These are phyloP conservation scores for Rhabdornis inornatus DNA, from an alignment of 2,113 vertebrate species.

Conservation along the genomic window DNA sequence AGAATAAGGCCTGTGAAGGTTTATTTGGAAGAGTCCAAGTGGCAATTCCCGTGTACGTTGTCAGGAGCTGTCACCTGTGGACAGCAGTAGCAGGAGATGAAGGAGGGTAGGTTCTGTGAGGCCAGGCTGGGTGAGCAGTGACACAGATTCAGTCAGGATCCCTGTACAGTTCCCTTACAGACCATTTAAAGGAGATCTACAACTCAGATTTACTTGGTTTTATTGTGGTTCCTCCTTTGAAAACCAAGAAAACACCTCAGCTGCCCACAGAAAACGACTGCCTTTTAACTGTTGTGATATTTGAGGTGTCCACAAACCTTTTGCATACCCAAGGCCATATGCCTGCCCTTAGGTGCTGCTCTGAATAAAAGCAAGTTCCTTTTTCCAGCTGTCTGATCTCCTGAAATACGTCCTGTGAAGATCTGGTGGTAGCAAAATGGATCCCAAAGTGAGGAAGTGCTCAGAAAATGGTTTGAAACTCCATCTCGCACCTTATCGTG, in stretches of 20 bases:
- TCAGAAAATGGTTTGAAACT: not conserved
- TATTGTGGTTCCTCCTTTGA: not conserved
- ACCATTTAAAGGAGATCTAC: not conserved
- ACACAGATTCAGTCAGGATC: not conserved
- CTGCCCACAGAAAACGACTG: not conserved
- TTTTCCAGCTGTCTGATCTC: not conserved
- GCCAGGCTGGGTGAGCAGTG: not conserved
- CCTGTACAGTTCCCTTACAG: not conserved
- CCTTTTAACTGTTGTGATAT: accelerated
- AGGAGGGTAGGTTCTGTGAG: not conserved
- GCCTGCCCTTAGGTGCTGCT: not conserved
- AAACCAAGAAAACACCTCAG: not conserved
- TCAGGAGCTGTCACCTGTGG: not conserved
- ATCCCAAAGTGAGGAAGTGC: not conserved
- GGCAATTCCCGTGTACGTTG: not conserved
- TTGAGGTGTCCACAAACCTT: not conserved
- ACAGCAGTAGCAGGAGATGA: not conserved
- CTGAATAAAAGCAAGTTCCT: not conserved
- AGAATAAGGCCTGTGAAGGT: not conserved
- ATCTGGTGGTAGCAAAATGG: not conserved
- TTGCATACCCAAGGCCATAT: not conserved
- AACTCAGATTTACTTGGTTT: not conserved
- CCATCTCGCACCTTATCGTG: not conserved
- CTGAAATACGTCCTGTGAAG: not conserved
- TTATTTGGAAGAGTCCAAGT: not conserved